These are phyloP conservation scores for Nannoperca australis DNA, from an alignment of 2,797 vertebrate genomes.

Conservation along the genomic window DNA sequence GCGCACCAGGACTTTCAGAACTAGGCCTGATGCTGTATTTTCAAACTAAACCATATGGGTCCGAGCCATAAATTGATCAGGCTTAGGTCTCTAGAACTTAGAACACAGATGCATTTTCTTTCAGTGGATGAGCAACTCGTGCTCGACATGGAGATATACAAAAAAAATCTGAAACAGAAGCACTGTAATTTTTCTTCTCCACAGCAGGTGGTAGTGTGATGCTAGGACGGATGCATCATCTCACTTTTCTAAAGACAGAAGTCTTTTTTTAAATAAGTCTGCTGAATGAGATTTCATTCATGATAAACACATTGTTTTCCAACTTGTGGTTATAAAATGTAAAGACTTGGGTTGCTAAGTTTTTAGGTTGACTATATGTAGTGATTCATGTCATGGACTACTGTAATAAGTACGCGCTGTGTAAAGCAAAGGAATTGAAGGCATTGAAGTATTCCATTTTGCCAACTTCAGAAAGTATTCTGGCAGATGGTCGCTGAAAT, in stretches of 20 bases:
- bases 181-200: constrained; percentile 81
- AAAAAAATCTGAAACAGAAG: constrained; percentile 69
- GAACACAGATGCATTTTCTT: constrained; percentile 50
- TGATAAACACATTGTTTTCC: constrained; percentile 75
- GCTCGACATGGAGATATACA: constrained; percentile 49
- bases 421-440: constrained; percentile 79
- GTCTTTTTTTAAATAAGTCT: constrained; percentile 72
- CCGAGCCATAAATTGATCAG: constrained; percentile 71
- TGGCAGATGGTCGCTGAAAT: constrained; percentile 81
- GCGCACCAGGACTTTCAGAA: constrained; percentile 67
- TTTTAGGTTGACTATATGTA: constrained; percentile 78
- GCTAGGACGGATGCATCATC: constrained; percentile 76
- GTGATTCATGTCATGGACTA: constrained; percentile 89
- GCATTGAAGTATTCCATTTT: constrained; percentile 79
- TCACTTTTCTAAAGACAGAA: constrained; percentile 75
- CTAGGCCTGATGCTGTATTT: constrained; percentile 78
- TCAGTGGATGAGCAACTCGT: constrained; percentile 42
- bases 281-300: constrained; percentile 80
- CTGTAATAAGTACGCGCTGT: constrained; percentile 88
- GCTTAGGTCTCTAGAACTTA: constrained; percentile 65
- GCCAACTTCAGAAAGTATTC: constrained; percentile 77
- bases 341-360: constrained; percentile 78
- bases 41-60: constrained; percentile 79
- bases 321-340: constrained; percentile 79
- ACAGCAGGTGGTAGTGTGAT: constrained; percentile 79